Percentiles rank a stretch among this genome's conserved stretches.
Conservation (phyloP, 2,113 vertebrate genomes). For the Litocranius walleri region DNA sequence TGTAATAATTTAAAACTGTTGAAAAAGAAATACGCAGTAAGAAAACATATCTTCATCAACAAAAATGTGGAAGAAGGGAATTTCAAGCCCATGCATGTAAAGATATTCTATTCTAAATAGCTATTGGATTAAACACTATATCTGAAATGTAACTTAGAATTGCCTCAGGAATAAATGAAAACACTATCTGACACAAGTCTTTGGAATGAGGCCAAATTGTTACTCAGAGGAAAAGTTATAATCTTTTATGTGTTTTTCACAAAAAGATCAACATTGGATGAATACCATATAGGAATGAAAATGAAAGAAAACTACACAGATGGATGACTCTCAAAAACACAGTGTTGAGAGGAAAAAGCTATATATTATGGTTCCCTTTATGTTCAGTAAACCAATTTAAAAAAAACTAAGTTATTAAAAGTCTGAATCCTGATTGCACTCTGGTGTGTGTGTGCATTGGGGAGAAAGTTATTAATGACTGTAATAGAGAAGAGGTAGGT, state of each 20-base stretch:
- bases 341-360: background rate
- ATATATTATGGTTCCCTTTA: background rate
- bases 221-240: background rate
- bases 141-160: background rate
- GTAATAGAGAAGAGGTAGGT: background rate
- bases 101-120: background rate
- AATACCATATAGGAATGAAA: background rate
- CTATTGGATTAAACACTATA: background rate
- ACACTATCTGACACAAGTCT: background rate
- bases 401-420: background rate
- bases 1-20: background rate
- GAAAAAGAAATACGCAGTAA: background rate
- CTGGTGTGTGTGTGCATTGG: background rate
- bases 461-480: rapidly evolving
- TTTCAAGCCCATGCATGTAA: background rate
- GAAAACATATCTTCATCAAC: background rate
- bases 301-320: background rate
- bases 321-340: background rate
- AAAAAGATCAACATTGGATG: background rate
- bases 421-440: background rate
- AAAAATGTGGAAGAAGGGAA: background rate
- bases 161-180: background rate
- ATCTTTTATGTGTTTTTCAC: background rate
- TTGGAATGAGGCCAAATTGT: background rate
- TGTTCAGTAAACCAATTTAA: background rate